Percentiles rank a stretch among this genome's conserved stretches.
Evolutionary conservation across 2,113 vertebrate genomes (phyloP).

Genomic region (Patagioenas fasciata): DNA sequence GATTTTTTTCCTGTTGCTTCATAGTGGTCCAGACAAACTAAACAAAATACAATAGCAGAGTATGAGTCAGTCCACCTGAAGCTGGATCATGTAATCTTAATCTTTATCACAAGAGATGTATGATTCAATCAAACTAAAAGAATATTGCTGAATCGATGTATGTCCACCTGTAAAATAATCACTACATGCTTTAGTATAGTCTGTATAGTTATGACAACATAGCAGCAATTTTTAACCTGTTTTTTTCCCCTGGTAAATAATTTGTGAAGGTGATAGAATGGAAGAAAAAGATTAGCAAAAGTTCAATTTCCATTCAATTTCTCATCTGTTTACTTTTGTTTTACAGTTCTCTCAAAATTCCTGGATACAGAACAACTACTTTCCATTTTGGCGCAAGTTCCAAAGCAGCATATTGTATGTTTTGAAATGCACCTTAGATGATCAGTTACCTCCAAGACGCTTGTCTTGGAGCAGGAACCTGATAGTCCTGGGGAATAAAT

Average conservation of each 20-base stretch:
- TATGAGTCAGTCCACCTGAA: no score
- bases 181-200: no score
- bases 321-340: constrained; percentile 35
- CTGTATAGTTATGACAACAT: no score
- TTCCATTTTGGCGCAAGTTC: constrained; percentile 93
- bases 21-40: no score
- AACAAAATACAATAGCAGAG: no score
- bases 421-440: background rate
- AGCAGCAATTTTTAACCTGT: background rate
- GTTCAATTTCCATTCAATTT: background rate
- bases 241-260: background rate
- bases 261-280: background rate
- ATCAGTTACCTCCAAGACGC: background rate
- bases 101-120: no score
- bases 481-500: constrained; percentile 77
- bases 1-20: no score
- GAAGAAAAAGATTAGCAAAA: background rate
- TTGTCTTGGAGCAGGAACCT: constrained; percentile 80
- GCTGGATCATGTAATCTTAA: no score
- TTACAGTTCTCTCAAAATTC: constrained; percentile 90
- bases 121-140: no score
- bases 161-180: no score
- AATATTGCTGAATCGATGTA: no score
- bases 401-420: constrained; percentile 94
- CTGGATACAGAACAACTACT: constrained; percentile 94